Percentiles rank a stretch among this genome's conserved stretches.
phyloP scores from a whole-genome alignment of 1,140 invertebrate genomes.

The Heterodera schachtii region DNA sequence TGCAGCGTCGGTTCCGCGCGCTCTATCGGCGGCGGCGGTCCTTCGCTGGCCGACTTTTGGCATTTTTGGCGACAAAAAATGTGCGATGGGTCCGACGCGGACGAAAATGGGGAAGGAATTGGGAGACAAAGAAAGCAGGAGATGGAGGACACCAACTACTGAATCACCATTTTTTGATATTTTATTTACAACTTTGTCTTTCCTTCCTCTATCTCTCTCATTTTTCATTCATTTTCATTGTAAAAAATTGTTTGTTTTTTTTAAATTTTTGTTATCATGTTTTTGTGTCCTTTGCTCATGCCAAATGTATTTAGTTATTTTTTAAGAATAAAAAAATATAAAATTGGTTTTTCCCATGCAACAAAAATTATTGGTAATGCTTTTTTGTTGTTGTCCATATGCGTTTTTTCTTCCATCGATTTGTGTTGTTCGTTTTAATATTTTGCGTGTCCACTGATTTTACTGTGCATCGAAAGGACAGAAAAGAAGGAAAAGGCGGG shows the following conservation, averaged over 20 bases:
- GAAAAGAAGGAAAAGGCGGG: neutral
- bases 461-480: neutral
- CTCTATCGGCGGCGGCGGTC: conserved; percentile 9
- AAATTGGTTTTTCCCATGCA: no score
- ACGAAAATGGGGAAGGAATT: neutral
- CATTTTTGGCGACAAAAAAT: neutral
- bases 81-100: neutral
- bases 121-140: neutral
- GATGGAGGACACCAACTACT: neutral
- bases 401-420: neutral
- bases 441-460: neutral
- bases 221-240: neutral
- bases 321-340: neutral
- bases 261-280: no score
- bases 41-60: conserved; percentile 24
- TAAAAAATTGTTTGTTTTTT: no score
- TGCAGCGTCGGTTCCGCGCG: conserved; percentile 7
- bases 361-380: no score
- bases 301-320: neutral
- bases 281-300: neutral
- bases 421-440: neutral
- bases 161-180: neutral
- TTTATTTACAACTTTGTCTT: no score
- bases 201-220: neutral
- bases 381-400: no score